Evolutionary conservation across 2,888 invertebrate species (phyloP), one percentile per base, ranked within the genome.

Genomic region (Lepetodrilus schrolli): DNA sequence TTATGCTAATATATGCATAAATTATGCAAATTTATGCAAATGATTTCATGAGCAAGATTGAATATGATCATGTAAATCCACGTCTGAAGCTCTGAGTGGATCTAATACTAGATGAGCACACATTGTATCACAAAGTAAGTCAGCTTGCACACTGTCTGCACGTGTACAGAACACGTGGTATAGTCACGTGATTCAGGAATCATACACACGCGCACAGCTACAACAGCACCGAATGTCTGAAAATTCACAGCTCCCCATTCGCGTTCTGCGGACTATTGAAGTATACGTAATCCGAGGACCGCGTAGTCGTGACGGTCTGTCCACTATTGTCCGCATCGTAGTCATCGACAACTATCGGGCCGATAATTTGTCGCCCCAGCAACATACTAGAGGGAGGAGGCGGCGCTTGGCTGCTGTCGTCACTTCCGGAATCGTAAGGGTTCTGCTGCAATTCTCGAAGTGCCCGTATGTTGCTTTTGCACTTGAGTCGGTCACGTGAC

Each of bases 211-310:
- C n/a, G n/a, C n/a, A n/a, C n/a, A n/a, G n/a, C n/a, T n/a, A n/a
- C n/a, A n/a, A n/a, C n/a, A n/a, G 48, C 48, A 48, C 48, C 17
- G 47, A 43, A 43, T 43, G 43, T 43, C 43, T 43, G 43, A 17
- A 43, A 23, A 20, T 34, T 30, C 34, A 70, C 5, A 30, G 70
- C 10, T 70, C 30, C 8, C 34, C 48, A 23, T 74, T 77, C 1
- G 70, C 77, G 23, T 72, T 74, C 30, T 74, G 72, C 2, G 77
- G 77, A n/a, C 72, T 70, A 48, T 77, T 77, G 58, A 77, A 77
- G 37, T 77, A 77, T 17, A 77, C 77, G 21, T 77, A 77, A 70
- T 77, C 77, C n/a, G 76, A 76, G 36, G 77, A 77, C 21, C 74
- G 74, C 26, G 70, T 70, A 23, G 74, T 77, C 23, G 74, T 72